A percentile compares a stretch with the other conserved stretches of the same genome.
Evolutionary conservation across 2,888 invertebrate species (phyloP).

Genomic region (Drosophila nigritarsus): DNA sequence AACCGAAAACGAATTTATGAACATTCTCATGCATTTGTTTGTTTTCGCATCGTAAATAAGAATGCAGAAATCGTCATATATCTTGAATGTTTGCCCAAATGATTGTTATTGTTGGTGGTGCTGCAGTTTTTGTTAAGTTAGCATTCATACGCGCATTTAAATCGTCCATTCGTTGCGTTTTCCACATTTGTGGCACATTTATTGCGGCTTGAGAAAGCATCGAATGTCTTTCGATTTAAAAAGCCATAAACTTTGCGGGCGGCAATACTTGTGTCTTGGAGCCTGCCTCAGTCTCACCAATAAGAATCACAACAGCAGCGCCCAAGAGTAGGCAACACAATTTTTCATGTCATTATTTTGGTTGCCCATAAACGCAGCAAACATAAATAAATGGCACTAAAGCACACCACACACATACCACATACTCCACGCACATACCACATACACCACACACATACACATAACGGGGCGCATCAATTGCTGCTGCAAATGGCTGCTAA

Average conservation of each 20-base stretch:
- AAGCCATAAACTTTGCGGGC: conserved; percentile 59
- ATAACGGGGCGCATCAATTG: conserved; percentile 57
- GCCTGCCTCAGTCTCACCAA: conserved; percentile 33
- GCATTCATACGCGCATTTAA: conserved; percentile 20
- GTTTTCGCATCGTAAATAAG: conserved; percentile 42
- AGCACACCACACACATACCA: conserved; percentile 43
- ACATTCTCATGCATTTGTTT: conserved; percentile 12
- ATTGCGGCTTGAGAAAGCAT: conserved; percentile 63
- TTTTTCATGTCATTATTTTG: conserved; percentile 77
- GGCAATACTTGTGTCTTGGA: conserved; percentile 17
- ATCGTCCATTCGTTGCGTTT: not conserved
- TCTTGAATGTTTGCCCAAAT: conserved; percentile 42
- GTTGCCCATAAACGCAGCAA: conserved; percentile 56
- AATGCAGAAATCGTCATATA: conserved; percentile 62
- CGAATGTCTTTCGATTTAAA: conserved; percentile 76
- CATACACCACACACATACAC: conserved; percentile 9
- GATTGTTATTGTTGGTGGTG: conserved; percentile 1
- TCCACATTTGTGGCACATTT: conserved; percentile 26
- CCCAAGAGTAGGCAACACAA: conserved; percentile 66
- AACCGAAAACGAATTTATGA: conserved; percentile 14
- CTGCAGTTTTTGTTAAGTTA: conserved; percentile 15
- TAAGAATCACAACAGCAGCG: conserved; percentile 52
- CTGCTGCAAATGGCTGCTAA: conserved; percentile 77
- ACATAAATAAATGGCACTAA: conserved; percentile 73
- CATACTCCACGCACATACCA: not conserved